A percentile compares a stretch with the other conserved stretches of the same genome.
Conservation (phyloP, 2,797 vertebrate species). For the Aeoliscus strigatus region DNA sequence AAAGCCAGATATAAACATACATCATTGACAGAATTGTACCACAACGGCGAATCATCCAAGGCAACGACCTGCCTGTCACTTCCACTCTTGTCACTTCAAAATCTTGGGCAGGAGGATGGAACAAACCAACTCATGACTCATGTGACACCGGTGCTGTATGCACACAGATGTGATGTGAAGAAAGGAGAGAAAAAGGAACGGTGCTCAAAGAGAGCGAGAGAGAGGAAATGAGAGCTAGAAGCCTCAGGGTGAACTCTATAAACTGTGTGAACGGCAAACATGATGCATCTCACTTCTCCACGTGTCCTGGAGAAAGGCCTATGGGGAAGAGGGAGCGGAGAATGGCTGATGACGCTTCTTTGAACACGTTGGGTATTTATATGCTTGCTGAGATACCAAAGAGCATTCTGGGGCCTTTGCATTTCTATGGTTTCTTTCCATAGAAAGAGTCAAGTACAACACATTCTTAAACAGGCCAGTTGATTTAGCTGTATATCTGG, state of each 20-base stretch:
- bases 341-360: conserved; percentile 20
- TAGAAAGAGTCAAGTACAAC: not conserved
- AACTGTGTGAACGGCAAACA: conserved; percentile 32
- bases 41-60: no score
- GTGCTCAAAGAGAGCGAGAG: not conserved
- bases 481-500: not conserved
- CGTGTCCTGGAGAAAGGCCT: conserved; percentile 32
- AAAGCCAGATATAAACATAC: no score
- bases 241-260: conserved; percentile 26
- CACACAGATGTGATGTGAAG: no score
- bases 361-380: conserved; percentile 7
- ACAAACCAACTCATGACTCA: no score
- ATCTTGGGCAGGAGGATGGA: no score
- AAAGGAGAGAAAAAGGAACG: conserved; percentile 32
- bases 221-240: conserved; percentile 13
- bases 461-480: not conserved
- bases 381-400: conserved; percentile 3
- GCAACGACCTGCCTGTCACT: no score
- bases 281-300: conserved; percentile 38
- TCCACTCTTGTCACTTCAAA: no score
- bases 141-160: no score
- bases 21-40: no score
- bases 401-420: not conserved
- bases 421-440: no score
- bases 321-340: conserved; percentile 15